Conservation (phyloP, 2,113 vertebrate genomes). For the Cheirogaleus medius region DNA sequence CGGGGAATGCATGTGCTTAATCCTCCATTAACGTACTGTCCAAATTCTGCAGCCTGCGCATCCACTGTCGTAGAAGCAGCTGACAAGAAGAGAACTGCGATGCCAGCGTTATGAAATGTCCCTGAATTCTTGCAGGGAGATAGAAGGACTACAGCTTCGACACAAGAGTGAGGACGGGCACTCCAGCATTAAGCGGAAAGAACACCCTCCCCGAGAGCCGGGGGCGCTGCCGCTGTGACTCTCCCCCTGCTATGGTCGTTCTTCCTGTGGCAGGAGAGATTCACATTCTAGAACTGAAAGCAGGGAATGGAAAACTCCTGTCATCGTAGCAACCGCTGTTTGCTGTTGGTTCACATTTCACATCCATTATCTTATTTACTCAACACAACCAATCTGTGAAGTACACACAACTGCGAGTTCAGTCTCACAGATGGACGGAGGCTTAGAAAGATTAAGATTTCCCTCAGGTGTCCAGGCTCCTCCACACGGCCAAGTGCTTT, state of each 20-base stretch:
- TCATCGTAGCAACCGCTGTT: not conserved
- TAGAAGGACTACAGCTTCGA: not conserved
- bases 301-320: not conserved
- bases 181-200: not conserved
- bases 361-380: not conserved
- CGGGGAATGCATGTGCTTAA: constrained; percentile 74
- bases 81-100: constrained; percentile 69
- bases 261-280: not conserved
- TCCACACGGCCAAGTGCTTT: not conserved
- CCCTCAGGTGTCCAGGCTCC: no score
- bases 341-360: not conserved
- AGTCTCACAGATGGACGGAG: not conserved
- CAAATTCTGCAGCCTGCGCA: constrained; percentile 63
- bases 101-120: constrained; percentile 59
- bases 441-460: not conserved
- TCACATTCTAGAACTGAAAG: not conserved
- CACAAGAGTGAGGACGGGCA: not conserved
- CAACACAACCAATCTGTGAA: not conserved
- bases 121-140: constrained; percentile 69
- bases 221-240: not conserved
- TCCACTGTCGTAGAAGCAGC: constrained; percentile 66
- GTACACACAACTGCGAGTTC: not conserved
- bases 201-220: not conserved
- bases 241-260: not conserved
- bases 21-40: constrained; percentile 63